Evolutionary conservation across 2,797 vertebrate species (phyloP).

Genomic region (Sebastes miniatus): DNA sequence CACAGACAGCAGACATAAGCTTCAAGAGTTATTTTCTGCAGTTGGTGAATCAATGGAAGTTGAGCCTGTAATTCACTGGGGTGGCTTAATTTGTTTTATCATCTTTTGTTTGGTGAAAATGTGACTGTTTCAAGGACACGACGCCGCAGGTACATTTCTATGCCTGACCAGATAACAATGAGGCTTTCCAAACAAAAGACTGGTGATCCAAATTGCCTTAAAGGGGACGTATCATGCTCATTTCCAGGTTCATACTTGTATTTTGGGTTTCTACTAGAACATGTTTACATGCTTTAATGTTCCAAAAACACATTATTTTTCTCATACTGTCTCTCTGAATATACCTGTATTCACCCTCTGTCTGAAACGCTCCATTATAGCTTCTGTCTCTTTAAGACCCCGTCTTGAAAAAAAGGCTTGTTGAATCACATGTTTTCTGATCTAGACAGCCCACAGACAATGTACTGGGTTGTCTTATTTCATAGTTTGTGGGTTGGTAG

Average conservation of each 20-base stretch:
- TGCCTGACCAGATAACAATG: background rate
- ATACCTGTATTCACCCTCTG: too few species aligned
- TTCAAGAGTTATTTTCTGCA: conserved; percentile 6
- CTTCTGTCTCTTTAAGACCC: background rate
- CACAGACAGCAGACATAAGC: background rate
- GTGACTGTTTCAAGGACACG: background rate
- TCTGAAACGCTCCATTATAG: too few species aligned
- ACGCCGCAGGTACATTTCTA: background rate
- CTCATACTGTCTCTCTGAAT: background rate
- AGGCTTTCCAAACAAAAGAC: background rate
- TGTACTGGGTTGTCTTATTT: too few species aligned
- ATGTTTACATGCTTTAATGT: background rate
- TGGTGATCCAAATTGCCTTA: background rate
- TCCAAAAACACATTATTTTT: background rate
- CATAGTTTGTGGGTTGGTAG: too few species aligned
- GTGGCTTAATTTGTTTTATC: background rate
- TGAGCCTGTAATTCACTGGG: background rate
- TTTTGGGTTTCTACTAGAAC: background rate
- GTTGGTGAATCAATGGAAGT: background rate
- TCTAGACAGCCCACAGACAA: too few species aligned
- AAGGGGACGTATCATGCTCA: background rate
- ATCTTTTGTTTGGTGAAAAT: background rate
- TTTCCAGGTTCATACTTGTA: background rate
- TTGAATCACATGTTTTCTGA: too few species aligned
- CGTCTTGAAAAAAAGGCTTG: too few species aligned